These are phyloP conservation scores for Urocolius indicus DNA, from an alignment of 2,113 vertebrate genomes.

Conservation along the genomic window DNA sequence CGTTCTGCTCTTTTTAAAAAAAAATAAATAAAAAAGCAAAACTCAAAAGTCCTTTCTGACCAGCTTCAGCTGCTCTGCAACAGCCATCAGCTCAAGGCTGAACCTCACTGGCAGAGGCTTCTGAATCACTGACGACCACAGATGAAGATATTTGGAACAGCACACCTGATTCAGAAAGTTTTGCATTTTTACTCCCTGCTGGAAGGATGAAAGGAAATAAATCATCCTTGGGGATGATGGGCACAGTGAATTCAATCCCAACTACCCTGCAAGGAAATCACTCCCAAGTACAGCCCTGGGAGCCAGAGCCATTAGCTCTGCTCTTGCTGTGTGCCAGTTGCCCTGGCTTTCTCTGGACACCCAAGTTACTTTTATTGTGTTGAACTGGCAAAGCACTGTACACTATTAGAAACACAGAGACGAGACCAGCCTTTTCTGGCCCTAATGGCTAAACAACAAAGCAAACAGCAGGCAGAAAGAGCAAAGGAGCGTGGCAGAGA, in stretches of 20 bases:
- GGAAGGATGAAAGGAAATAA: neutral
- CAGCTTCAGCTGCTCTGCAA: constrained; percentile 10
- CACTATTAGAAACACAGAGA: fast-evolving
- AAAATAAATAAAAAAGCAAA: neutral
- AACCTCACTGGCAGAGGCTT: neutral
- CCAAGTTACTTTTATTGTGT: too few relatives aligned
- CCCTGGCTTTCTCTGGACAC: neutral
- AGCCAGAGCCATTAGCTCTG: neutral
- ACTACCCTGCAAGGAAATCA: neutral
- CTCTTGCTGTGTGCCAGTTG: fast-evolving
- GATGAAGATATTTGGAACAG: neutral
- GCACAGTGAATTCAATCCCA: neutral
- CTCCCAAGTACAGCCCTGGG: neutral
- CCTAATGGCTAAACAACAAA: fast-evolving
- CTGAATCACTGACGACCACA: neutral
- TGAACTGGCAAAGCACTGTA: neutral
- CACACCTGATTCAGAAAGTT: neutral
- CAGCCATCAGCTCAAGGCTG: neutral
- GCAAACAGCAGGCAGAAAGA: neutral
- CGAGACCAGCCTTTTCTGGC: neutral
- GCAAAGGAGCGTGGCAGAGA: neutral
- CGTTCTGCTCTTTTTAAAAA: neutral
- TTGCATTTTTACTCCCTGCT: neutral
- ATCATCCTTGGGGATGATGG: neutral
- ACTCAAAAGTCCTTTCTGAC: neutral